Evolutionary conservation across 2,888 invertebrate species (phyloP), one percentile per base, ranked within the genome.

Genomic region (Pinctada fucata): DNA sequence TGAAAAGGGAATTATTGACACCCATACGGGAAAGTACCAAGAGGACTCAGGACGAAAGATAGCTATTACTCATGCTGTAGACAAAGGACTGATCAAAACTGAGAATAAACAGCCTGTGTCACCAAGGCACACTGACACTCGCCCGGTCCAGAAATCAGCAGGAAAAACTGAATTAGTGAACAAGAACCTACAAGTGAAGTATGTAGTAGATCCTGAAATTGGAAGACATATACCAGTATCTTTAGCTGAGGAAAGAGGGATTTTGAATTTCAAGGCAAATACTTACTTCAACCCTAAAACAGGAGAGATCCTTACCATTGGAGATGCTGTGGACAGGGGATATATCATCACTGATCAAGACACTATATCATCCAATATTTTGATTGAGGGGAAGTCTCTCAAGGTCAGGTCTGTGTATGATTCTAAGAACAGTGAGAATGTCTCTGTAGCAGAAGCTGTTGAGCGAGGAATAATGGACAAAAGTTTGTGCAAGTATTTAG

Each of bases 261-360:
- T 93, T 63, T 83, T 93, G 75, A 91, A 94, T 87, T 86, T 92
- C 2, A 87, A 91, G 74, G 91, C 91, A 72, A 94, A 93, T 52
- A 86, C 91, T 68, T 93, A 93, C 85, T 90, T 88, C 68, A 92
- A 93, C 82, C 89, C 91, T 47, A 83, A 87, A 65, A 90, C 91
- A 16, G 87, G 91, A 52, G 90, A 92, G 81, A 89, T 87, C 50
- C 94, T 97, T 1, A 94, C 95, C 85, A 94, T 97, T 45, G 94
- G 95, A 73, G 96, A 96, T 89, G 96, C 96, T 2, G 95, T 97
- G 71, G 94, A 95, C 84, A 94, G 96, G 88, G 95, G 96, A 86
- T 95, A 97, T 82, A 94, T 97, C 50, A 91, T 95, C 96, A 3
- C 84, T 67, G 84, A 58, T 58, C 8, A 87, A n/a, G 67, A 78